phyloP scores from a whole-genome alignment of 2,113 vertebrate genomes.

The Vicugna pacos region DNA sequence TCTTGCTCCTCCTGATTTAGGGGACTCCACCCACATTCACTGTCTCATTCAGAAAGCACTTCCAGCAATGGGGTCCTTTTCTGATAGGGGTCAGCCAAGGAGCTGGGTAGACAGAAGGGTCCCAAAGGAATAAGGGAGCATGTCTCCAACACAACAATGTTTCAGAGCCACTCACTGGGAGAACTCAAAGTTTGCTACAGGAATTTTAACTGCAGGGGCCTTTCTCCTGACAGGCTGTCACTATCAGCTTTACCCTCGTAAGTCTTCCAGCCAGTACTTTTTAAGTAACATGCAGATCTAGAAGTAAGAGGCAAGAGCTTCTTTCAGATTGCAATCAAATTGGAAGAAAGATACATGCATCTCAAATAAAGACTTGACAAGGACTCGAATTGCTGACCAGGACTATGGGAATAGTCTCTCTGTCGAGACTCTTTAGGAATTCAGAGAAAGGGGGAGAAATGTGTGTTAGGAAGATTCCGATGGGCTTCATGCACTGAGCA shows the following conservation, averaged over 20 bases:
- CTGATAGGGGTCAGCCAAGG: neutral
- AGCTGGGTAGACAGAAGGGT: neutral
- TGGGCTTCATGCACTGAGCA: accelerated
- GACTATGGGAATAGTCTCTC: neutral
- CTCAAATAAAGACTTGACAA: neutral
- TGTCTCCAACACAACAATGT: neutral
- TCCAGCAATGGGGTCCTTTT: neutral
- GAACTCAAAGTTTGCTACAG: neutral
- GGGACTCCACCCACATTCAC: neutral
- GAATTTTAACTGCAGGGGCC: neutral
- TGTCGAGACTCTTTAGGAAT: neutral
- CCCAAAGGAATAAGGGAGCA: neutral
- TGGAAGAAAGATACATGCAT: neutral
- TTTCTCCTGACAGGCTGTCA: neutral
- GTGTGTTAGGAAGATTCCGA: neutral
- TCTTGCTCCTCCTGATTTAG: neutral
- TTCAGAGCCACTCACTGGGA: neutral
- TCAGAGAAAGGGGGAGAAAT: neutral
- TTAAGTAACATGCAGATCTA: neutral
- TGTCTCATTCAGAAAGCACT: neutral
- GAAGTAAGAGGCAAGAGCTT: neutral
- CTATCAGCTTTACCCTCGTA: neutral
- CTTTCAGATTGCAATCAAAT: neutral
- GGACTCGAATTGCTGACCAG: neutral
- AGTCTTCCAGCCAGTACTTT: neutral